phyloP scores from a whole-genome alignment of 2,797 vertebrate genomes.

The Kryptolebias ocellatus region DNA sequence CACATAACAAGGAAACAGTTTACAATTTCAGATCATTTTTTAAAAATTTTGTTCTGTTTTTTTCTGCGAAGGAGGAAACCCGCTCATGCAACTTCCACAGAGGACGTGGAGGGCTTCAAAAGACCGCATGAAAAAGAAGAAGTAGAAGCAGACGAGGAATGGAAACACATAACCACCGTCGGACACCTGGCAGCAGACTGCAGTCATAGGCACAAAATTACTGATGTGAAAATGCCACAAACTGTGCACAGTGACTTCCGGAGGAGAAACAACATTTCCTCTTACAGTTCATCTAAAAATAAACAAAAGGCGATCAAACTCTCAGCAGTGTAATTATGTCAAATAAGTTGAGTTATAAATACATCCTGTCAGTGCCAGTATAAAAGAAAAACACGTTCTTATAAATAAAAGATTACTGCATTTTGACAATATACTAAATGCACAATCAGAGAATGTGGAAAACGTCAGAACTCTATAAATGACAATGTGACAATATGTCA shows the following conservation, averaged over 20 bases:
- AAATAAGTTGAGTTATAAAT: neutral
- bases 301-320: neutral
- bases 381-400: neutral
- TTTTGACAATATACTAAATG: no score
- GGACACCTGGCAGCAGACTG: neutral
- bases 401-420: neutral
- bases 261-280: neutral
- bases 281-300: neutral
- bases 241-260: neutral
- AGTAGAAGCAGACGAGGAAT: constrained; percentile 6
- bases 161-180: constrained; percentile 22
- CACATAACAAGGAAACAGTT: neutral
- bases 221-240: constrained; percentile 1
- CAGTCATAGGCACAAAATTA: constrained; percentile 10
- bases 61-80: neutral
- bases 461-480: no score
- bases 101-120: neutral
- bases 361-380: no score
- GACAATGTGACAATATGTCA: no score
- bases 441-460: no score
- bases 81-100: neutral
- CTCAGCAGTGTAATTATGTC: neutral
- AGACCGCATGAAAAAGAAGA: neutral
- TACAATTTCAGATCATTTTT: neutral
- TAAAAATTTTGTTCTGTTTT: neutral